Base-by-base conservation (phyloP, 2,113 vertebrate genomes). In the Ailurus styani region DNA sequence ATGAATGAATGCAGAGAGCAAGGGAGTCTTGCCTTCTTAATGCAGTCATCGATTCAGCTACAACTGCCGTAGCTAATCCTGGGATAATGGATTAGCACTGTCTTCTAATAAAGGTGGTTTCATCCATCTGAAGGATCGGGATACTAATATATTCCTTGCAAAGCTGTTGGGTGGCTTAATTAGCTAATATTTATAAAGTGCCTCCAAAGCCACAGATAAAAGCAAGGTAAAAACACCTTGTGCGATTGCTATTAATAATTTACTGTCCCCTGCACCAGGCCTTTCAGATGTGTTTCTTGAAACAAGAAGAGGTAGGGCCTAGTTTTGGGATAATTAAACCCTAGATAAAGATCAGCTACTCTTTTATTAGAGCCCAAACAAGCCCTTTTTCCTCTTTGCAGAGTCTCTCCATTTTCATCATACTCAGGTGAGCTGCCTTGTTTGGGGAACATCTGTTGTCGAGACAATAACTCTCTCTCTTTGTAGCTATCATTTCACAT, bases 111-210 rank as follows among this genome's bases (percentile, higher is more conserved):
- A 97, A 87, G 64, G 27, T 14, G 45, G 73, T 37, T 88, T 96
- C 68, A 81, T 83, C 79, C 96, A 86, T 87, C 78, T 66, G 93
- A 91, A 79, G 83, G 78, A 77, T 88, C 78, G 25, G 37, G 86
- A 25, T n/a, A 77, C 79, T 73, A 73, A 78, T 55, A n/a, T 60
- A 66, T 91, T 94, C 88, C 73, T 97, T 91, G 77, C 47, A 64
- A 95, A 77, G 52, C 87, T 93, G 62, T 85, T 77, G 96, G 37
- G 89, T 73, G 54, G 66, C 91, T 94, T 96, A 94, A 93, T 96
- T 95, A 97, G 91, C 93, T 96, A 87, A 77, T 93, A 60, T 84
- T 96, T 97, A 89, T 97, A 90, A 98, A 94, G 62, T 83, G 23
- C 73, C 64, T 97, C 62, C 31, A 57, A 93, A 98, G 75, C 87